Base-by-base conservation (phyloP, 1,140 invertebrate genomes). In the Rhynchophorus ferrugineus region DNA sequence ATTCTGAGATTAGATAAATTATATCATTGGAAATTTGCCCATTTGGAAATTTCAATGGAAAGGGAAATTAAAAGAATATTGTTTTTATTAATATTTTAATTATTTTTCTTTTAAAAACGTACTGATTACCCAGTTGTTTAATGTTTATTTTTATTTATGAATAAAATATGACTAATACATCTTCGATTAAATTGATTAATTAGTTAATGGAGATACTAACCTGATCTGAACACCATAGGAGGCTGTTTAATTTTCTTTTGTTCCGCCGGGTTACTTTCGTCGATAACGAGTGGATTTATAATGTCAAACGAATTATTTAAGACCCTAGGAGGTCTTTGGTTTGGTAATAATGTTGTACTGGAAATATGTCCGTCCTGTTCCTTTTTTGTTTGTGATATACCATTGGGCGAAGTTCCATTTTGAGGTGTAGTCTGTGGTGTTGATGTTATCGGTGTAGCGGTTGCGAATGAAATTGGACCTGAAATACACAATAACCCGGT, bases 271-370 rank as follows among this genome's bases (percentile, higher is more conserved):
- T 38, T 60, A 7, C 56, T 49, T 33, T 68, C 66, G 47, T 69
- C 68, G 6, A 67, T 66, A 1, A 64, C 61, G n/a, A 67, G 36
- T 1, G 60, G 62, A 39, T 69, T 68, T 48, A 68, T 64, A 7
- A 69, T 66, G 46, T 69, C 68, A 46, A 69, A 69, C 37, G 66
- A 68, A 55, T 69, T 69, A 17, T 67, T 56, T 6, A 67, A 54
- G 8, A 63, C 41, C 13, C 64, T 55, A 1, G 50, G 56, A 1
- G 50, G 56, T 3, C 51, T 41, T 19, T 56, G 59, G 3, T 16
- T 49, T 21, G 55, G 56, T 3, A 43, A 16, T 35, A 51, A 35
- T 7, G 57, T 57, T 3, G 59, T 63, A 42, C 59, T 59, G 8
- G 54, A 57, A 37, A 61, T 50, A 8, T 58, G 58, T 11, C 52